phyloP scores from a whole-genome alignment of 2,113 vertebrate species.

The Corythornis vintsioides region DNA sequence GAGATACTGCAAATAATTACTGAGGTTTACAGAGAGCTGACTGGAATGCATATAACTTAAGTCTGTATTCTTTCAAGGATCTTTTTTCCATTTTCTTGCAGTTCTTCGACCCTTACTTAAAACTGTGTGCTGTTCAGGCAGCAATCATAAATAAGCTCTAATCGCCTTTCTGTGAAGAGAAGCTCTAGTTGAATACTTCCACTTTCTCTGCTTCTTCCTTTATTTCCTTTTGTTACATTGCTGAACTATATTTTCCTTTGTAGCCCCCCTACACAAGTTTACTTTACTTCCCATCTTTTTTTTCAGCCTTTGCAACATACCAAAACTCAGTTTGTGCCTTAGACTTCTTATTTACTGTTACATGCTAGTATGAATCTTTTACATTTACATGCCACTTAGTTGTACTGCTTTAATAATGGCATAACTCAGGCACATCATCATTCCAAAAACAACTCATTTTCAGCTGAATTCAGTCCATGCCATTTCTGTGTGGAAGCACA shows the following conservation, averaged over 20 bases:
- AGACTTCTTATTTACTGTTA: background rate
- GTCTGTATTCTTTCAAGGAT: background rate
- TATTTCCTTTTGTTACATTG: background rate
- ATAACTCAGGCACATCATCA: background rate
- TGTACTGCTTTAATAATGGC: background rate
- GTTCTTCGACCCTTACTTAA: background rate
- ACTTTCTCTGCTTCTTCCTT: background rate
- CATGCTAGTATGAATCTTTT: background rate
- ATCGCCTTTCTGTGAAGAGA: background rate
- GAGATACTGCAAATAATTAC: background rate
- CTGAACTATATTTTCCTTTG: background rate
- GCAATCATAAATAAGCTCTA: background rate
- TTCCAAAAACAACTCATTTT: background rate
- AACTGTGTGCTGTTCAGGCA: background rate
- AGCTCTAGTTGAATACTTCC: background rate
- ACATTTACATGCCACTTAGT: background rate
- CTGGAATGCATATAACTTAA: background rate
- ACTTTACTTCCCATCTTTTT: background rate
- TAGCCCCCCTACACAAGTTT: rapidly evolving
- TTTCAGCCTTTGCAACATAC: background rate
- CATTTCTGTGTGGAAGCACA: background rate
- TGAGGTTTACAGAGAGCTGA: background rate
- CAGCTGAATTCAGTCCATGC: background rate
- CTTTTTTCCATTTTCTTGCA: background rate
- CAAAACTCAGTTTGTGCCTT: background rate